These are phyloP conservation scores for Erithacus rubecula DNA, from an alignment of 2,797 vertebrate genomes.

Conservation along the genomic window DNA sequence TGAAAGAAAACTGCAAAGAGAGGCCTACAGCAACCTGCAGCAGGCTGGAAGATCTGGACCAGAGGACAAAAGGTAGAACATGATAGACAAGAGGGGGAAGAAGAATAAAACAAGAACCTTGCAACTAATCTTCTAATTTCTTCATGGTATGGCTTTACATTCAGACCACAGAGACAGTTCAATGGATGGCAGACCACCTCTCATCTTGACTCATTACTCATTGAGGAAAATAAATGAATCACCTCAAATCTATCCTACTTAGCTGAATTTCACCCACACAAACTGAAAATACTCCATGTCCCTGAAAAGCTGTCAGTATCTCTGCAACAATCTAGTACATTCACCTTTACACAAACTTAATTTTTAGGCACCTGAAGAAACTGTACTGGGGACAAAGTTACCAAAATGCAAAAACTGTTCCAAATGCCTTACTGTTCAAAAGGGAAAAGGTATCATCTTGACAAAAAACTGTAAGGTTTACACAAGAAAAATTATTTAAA, in stretches of 20 bases:
- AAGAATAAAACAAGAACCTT: neutral
- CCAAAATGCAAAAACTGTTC: neutral
- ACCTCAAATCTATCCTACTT: neutral
- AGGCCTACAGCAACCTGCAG: neutral
- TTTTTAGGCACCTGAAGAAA: constrained; percentile 14
- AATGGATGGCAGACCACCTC: neutral
- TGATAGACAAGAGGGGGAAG: neutral
- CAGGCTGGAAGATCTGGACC: neutral
- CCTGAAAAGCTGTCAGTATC: neutral
- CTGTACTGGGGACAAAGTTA: neutral
- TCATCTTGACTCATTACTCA: neutral
- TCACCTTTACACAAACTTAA: neutral
- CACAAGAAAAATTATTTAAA: neutral
- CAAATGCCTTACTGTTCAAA: neutral
- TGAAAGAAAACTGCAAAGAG: neutral
- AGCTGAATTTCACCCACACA: neutral
- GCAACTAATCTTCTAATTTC: neutral
- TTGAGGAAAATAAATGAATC: neutral
- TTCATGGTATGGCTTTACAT: neutral
- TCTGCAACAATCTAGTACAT: neutral
- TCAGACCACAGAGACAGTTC: neutral
- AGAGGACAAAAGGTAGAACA: neutral
- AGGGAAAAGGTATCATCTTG: neutral
- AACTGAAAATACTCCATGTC: neutral
- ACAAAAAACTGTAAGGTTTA: constrained; percentile 1